Conservation (phyloP, 2,888 invertebrate species). For the Cylloceria caligata region DNA sequence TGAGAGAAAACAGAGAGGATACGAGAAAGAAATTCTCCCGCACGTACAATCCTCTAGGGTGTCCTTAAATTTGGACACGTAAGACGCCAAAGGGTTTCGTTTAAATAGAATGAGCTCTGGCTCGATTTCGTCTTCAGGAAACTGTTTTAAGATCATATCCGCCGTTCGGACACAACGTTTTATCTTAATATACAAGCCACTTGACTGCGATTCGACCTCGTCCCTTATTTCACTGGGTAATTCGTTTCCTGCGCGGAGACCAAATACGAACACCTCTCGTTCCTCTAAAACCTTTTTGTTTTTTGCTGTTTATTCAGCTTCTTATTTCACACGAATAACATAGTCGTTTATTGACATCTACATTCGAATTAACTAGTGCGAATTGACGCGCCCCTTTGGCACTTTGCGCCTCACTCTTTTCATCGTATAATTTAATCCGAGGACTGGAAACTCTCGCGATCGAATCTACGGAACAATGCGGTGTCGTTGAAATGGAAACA, state of each 20-base stretch:
- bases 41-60: constrained; percentile 48
- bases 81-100: constrained; percentile 53
- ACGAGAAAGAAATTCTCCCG: constrained; percentile 24
- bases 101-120: constrained; percentile 45
- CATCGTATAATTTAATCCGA: no score
- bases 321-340: no score
- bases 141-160: constrained; percentile 36
- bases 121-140: constrained; percentile 29
- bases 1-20: neutral
- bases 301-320: no score
- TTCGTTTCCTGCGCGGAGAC: constrained; percentile 2
- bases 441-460: no score
- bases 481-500: no score
- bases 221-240: constrained; percentile 1
- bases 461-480: no score
- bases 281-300: no score
- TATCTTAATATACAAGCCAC: constrained; percentile 26
- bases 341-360: no score
- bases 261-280: neutral
- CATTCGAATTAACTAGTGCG: no score
- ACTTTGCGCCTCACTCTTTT: no score
- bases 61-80: constrained; percentile 56
- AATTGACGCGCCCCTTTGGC: no score
- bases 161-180: constrained; percentile 27
- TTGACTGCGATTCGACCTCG: constrained; percentile 23